Evolutionary conservation across 2,888 invertebrate species (phyloP), one percentile per base, ranked within the genome.

Genomic region (Stenoptilia bipunctidactyla): DNA sequence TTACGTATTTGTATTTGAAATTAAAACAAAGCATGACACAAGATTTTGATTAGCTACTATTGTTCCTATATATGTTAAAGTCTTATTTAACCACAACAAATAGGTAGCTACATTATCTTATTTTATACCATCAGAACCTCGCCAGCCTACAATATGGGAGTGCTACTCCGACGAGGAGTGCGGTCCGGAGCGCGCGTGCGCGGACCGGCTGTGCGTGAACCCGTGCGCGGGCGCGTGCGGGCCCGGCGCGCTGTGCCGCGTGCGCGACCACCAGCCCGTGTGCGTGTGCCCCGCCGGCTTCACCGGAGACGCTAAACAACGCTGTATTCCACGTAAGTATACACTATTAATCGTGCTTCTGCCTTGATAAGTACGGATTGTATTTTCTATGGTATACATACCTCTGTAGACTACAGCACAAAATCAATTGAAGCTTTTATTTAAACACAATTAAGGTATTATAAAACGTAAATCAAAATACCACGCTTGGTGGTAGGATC

Each of bases 281-380:
- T 96, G 96, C 64, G 88, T 89, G 47, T 96, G 96, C 64, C 96
- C 96, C 10, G 79, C 84, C 37, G 91, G 90, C 39, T 93, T 91
- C 62, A 85, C 87, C 37, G 95, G 95, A 37, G 89, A 92, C 61
- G 88, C 94, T 13, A 73, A 77, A 48, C 72, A 87, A 38, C 88
- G 89, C 56, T 95, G 95, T 63, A 79, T 88, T 64, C 92, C 93
- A 80, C 92, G 93, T 93, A 88, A 90, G 92, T 85, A 38, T 14
- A 36, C 14, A 25, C 15, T n/a, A n/a, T n/a, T n/a, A n/a, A n/a
- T n/a, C n/a, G n/a, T n/a, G n/a, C n/a, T n/a, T n/a, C n/a, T n/a
- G n/a, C n/a, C n/a, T n/a, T n/a, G n/a, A n/a, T n/a, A n/a, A n/a
- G n/a, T n/a, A n/a, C n/a, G n/a, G n/a, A n/a, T n/a, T n/a, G n/a